A percentile compares a stretch with the other conserved stretches of the same genome.
Evolutionary conservation across 2,888 invertebrate species (phyloP).

Genomic region (Rutpela maculata): DNA sequence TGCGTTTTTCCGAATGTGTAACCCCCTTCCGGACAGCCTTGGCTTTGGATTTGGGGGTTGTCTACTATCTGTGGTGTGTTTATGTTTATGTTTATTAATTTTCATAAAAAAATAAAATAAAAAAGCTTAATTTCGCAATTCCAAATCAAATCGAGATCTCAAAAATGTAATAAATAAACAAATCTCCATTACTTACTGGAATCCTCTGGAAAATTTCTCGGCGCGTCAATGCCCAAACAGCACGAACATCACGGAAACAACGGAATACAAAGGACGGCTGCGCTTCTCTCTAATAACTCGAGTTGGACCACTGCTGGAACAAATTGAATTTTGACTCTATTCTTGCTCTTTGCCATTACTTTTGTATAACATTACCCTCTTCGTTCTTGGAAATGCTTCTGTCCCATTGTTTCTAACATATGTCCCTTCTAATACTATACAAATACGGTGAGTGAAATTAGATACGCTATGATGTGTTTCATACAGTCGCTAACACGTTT

Average conservation of each 20-base stretch:
- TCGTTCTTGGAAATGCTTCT: slow-evolving; percentile 34
- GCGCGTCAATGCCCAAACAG: slow-evolving; percentile 13
- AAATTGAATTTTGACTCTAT: slow-evolving; percentile 55
- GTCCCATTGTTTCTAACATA: slow-evolving; percentile 43
- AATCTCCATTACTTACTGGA: too few species aligned
- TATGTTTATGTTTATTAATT: too few species aligned
- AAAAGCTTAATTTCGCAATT: too few species aligned
- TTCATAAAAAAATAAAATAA: too few species aligned
- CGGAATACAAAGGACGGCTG: slow-evolving; percentile 28
- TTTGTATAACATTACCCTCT: slow-evolving; percentile 53
- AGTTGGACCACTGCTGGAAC: slow-evolving; percentile 53
- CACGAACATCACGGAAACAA: slow-evolving; percentile 22
- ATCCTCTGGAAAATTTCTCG: background rate
- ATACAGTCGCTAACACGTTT: slow-evolving; percentile 31
- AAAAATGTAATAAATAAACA: too few species aligned
- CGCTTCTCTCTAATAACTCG: slow-evolving; percentile 50
- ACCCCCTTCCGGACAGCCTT: too few species aligned
- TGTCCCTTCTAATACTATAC: slow-evolving; percentile 39
- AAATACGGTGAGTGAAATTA: slow-evolving; percentile 34
- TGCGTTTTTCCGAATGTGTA: too few species aligned
- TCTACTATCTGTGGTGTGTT: too few species aligned
- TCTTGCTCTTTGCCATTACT: slow-evolving; percentile 50
- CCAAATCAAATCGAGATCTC: too few species aligned
- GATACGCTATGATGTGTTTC: slow-evolving; percentile 43
- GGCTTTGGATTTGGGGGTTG: too few species aligned